Percentiles rank a stretch among this genome's conserved stretches.
phyloP scores from a whole-genome alignment of 2,797 vertebrate species.

The Protosalanx chinensis region DNA sequence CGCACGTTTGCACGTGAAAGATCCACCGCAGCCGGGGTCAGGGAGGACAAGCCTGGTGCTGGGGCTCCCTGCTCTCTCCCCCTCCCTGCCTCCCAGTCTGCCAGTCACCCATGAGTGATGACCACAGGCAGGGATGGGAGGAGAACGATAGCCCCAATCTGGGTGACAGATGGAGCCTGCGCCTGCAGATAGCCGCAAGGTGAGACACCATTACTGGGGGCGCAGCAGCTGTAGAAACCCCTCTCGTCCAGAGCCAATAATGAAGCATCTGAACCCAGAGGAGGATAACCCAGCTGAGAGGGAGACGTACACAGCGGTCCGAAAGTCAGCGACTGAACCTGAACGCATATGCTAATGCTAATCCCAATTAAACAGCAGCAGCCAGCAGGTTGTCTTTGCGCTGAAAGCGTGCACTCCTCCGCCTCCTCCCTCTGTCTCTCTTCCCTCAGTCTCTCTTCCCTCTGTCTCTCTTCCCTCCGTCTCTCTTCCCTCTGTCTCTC shows the following conservation, averaged over 20 bases:
- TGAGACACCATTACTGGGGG: conserved; percentile 54
- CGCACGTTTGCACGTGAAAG: too few species aligned
- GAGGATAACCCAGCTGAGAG: not conserved
- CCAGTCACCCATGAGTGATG: conserved; percentile 45
- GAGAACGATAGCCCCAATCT: conserved; percentile 48
- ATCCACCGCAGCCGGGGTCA: conserved; percentile 9
- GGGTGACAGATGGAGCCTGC: conserved; percentile 62
- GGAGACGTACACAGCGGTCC: conserved; percentile 14
- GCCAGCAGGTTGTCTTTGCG: conserved; percentile 22
- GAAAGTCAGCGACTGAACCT: conserved; percentile 10
- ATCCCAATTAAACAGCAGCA: conserved; percentile 56
- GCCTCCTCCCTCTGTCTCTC: too few species aligned
- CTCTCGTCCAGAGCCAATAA: not conserved
- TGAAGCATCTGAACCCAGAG: not conserved
- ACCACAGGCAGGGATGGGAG: conserved; percentile 38
- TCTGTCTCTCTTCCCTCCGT: too few species aligned
- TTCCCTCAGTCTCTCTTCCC: too few species aligned
- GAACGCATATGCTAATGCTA: conserved; percentile 61
- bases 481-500: too few species aligned
- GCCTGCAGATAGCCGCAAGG: conserved; percentile 57
- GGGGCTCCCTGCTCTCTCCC: conserved; percentile 22
- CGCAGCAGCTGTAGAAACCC: not conserved
- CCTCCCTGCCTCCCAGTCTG: conserved; percentile 34
- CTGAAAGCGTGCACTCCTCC: conserved; percentile 31
- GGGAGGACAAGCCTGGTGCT: conserved; percentile 10